phyloP scores from a whole-genome alignment of 2,888 invertebrate species.

The Adineta ricciae region DNA sequence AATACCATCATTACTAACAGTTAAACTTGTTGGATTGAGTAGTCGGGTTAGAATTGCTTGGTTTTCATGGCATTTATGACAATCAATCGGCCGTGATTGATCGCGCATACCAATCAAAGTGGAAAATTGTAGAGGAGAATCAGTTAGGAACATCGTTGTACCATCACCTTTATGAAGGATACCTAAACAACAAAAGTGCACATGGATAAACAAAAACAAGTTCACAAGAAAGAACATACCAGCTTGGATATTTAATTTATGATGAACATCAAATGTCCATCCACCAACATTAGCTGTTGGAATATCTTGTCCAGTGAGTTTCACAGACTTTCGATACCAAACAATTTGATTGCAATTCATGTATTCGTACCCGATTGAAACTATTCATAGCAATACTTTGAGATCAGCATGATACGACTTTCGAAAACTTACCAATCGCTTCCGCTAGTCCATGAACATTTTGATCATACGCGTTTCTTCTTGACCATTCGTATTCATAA shows the following conservation, averaged over 20 bases:
- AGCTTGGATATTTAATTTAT: constrained; percentile 95
- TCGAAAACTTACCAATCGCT: constrained; percentile 64
- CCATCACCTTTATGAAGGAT: constrained; percentile 96
- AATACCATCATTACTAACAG: constrained; percentile 88
- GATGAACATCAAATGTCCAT: constrained; percentile 94
- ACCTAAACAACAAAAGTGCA: constrained; percentile 53
- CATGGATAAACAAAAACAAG: too few relatives aligned
- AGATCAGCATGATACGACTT: too few relatives aligned
- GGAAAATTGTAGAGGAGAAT: constrained; percentile 77
- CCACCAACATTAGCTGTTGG: constrained; percentile 92
- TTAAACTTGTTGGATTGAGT: constrained; percentile 80
- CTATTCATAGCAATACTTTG: too few relatives aligned
- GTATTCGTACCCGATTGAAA: constrained; percentile 81
- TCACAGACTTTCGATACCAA: constrained; percentile 88
- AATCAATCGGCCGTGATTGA: constrained; percentile 70
- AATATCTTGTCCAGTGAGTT: constrained; percentile 85
- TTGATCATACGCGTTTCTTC: constrained; percentile 89
- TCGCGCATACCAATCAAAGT: constrained; percentile 78
- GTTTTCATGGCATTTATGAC: constrained; percentile 64
- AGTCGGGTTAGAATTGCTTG: constrained; percentile 57
- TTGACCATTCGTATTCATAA: constrained; percentile 94
- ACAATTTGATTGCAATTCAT: constrained; percentile 71
- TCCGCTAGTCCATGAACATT: constrained; percentile 93
- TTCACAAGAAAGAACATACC: too few relatives aligned
- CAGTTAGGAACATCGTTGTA: constrained; percentile 74